Conservation (phyloP, 2,888 invertebrate species). For the Xestobium rufovillosum region DNA sequence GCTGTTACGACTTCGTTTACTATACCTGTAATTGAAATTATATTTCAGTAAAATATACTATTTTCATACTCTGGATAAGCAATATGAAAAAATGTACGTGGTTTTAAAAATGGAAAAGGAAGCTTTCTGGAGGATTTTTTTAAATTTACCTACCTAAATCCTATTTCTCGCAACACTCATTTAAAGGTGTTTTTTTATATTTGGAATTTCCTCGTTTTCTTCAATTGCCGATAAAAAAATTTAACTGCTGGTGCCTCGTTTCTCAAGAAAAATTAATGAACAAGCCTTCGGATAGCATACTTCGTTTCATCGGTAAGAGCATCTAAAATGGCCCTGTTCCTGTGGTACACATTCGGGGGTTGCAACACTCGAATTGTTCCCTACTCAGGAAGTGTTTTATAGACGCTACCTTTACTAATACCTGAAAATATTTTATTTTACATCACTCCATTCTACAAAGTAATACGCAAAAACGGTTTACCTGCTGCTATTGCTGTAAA, state of each 20-base stretch:
- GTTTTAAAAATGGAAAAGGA: too few relatives aligned
- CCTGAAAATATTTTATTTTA: too few relatives aligned
- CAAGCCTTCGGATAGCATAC: background rate
- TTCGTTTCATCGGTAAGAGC: background rate
- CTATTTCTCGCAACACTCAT: background rate
- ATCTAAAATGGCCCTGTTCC: background rate
- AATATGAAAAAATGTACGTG: background rate
- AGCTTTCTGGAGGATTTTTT: too few relatives aligned
- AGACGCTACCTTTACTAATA: background rate
- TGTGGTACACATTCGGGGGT: background rate
- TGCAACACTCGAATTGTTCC: background rate
- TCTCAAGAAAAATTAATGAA: constrained; percentile 1
- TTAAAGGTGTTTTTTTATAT: background rate
- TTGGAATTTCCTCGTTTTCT: constrained; percentile 1
- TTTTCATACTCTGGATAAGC: too few relatives aligned
- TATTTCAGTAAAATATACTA: too few relatives aligned
- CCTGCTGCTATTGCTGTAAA: too few relatives aligned
- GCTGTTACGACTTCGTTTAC: background rate
- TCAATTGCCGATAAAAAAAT: background rate
- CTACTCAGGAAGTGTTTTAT: background rate
- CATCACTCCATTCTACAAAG: too few relatives aligned
- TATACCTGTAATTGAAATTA: background rate
- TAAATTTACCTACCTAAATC: too few relatives aligned
- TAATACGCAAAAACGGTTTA: too few relatives aligned
- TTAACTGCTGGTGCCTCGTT: constrained; percentile 1